Evolutionary conservation across 2,888 invertebrate genomes (phyloP).

Genomic region (Plusia festucae): DNA sequence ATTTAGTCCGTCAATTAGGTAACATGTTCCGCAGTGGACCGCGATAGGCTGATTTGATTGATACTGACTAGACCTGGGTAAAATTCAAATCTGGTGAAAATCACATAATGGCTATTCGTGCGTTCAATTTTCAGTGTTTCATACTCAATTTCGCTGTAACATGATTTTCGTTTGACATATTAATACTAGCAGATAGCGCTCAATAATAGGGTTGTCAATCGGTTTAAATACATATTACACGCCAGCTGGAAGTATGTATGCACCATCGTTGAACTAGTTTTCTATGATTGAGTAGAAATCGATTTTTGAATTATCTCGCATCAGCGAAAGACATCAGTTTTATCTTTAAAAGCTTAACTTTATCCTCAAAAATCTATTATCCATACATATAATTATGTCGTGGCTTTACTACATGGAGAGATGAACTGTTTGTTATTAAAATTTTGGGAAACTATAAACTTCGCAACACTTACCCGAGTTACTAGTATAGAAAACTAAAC

Average conservation of each 20-base stretch:
- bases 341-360: too few species aligned
- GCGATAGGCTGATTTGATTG: too few species aligned
- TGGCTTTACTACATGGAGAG: background rate
- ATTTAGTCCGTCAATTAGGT: too few species aligned
- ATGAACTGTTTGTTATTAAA: background rate
- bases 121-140: background rate
- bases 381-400: background rate
- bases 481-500: background rate
- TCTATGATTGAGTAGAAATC: background rate
- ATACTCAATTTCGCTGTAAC: background rate
- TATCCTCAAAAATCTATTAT: background rate
- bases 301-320: background rate
- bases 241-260: background rate
- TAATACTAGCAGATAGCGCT: background rate
- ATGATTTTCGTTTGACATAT: slow-evolving; percentile 1
- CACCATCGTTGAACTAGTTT: background rate
- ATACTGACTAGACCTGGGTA: too few species aligned
- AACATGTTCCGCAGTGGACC: too few species aligned
- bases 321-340: too few species aligned
- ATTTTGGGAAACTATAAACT: background rate
- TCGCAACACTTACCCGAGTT: background rate
- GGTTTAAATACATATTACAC: background rate
- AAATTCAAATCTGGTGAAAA: too few species aligned
- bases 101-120: background rate
- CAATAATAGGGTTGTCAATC: slow-evolving; percentile 4